Evolutionary conservation across 2,113 vertebrate species (phyloP), one percentile per base, ranked within the genome.

Genomic region (Zosterops japonicus): DNA sequence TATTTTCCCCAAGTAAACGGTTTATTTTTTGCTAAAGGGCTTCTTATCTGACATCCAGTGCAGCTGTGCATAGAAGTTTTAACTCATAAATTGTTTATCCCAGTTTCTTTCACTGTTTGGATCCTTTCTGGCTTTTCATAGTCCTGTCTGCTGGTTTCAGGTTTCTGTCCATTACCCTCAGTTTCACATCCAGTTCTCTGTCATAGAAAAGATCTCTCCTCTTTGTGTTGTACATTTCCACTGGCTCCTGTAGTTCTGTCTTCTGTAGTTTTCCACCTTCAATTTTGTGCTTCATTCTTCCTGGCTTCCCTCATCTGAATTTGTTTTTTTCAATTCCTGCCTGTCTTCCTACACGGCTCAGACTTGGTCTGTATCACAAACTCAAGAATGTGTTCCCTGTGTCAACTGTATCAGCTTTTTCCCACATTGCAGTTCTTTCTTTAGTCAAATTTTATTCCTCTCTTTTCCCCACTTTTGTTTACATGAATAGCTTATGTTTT

Each of bases 401-500:
- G 12, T 89, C n/a, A 49, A 31, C 20, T 53, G 9, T 55, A 46
- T 59, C 41, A 60, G 25, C 33, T 78, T 79, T 94, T 65, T 22
- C 18, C 56, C 16, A 49, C 1, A 0, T 4, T 75, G 24, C 36
- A 42, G 19, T 75, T 78, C n/a, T 56, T 90, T 70, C 28, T 75
- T 61, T 41, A 65, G 16, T 53, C 23, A 71, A 53, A 21, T 64
- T 42, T 55, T 47, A 3, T 46, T 67, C 16, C 5, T 17, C 36
- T 52, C 27, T 76, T 67, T 75, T 46, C 23, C 22, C 23, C 16
- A 2, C 12, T 56, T 83, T 77, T 44, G 8, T 53, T 89, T 31
- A 36, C 0, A 0, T 78, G 39, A 6, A 23, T 70, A 42, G 22
- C n/a, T 83, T 72, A 47, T 11, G 3, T 46, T 33, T 77, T 60